A percentile compares a stretch with the other conserved stretches of the same genome.
These are phyloP conservation scores for Temnothorax ravouxi DNA, from an alignment of 2,888 invertebrate genomes.

Conservation along the genomic window DNA sequence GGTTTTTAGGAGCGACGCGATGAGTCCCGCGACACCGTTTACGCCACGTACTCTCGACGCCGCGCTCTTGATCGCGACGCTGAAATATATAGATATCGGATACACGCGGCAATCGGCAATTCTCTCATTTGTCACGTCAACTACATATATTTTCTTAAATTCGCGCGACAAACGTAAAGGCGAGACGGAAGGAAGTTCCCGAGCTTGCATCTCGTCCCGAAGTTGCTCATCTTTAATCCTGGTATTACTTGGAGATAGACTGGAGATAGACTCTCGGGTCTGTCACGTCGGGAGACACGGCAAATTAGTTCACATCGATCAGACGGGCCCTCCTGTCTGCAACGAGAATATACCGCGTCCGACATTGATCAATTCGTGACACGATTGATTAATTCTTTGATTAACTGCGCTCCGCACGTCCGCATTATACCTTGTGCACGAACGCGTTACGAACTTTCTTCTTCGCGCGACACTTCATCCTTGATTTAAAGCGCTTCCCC, in stretches of 20 bases:
- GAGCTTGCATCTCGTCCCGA: constrained; percentile 56
- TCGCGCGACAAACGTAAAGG: constrained; percentile 58
- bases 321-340: constrained; percentile 61
- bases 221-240: constrained; percentile 75
- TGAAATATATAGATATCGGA: constrained; percentile 4
- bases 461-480: neutral
- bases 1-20: constrained; percentile 39
- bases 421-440: constrained; percentile 18
- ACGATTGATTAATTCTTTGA: constrained; percentile 69
- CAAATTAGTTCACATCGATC: constrained; percentile 76
- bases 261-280: constrained; percentile 69
- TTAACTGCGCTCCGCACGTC: constrained; percentile 52
- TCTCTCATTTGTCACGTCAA: constrained; percentile 47
- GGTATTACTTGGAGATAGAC: constrained; percentile 74
- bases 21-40: constrained; percentile 45
- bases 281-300: constrained; percentile 71
- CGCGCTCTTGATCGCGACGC: constrained; percentile 22
- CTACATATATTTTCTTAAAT: constrained; percentile 46
- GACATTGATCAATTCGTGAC: constrained; percentile 66
- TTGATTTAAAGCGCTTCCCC: neutral
- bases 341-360: constrained; percentile 65
- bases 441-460: neutral
- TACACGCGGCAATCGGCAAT: constrained; percentile 35
- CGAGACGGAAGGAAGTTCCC: constrained; percentile 64
- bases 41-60: neutral